A percentile compares a stretch with the other conserved stretches of the same genome.
Evolutionary conservation across 2,797 vertebrate genomes (phyloP).

Genomic region (Rhabdophis nuchalis): DNA sequence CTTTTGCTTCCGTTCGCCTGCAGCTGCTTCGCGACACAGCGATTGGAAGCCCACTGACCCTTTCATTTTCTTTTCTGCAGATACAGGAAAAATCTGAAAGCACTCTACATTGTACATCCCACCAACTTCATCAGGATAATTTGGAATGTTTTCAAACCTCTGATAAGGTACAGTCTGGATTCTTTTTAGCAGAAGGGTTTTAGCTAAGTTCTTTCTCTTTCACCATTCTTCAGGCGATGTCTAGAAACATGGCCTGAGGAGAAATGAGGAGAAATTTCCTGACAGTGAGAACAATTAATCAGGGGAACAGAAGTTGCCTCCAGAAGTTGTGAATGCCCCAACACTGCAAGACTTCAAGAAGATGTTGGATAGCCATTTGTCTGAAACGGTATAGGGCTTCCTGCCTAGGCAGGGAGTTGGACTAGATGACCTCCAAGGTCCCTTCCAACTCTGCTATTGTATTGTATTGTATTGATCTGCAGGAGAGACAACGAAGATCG

Average conservation of each 20-base stretch:
- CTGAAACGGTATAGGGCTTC: no score
- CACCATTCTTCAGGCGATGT: not conserved
- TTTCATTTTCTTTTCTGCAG: conserved; percentile 62
- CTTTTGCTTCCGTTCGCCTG: conserved; percentile 27
- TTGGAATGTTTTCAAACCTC: conserved; percentile 85
- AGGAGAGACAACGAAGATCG: no score
- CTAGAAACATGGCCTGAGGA: not conserved
- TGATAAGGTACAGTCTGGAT: conserved; percentile 77
- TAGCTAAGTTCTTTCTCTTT: conserved; percentile 15
- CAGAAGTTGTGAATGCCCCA: no score
- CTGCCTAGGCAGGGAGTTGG: no score
- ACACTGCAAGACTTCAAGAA: no score
- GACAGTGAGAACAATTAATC: no score
- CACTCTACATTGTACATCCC: conserved; percentile 83
- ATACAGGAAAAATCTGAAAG: conserved; percentile 89
- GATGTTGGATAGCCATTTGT: no score
- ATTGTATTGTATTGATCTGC: no score
- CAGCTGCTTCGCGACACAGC: conserved; percentile 13
- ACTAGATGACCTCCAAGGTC: no score
- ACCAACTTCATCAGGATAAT: conserved; percentile 83
- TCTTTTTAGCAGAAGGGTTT: conserved; percentile 13
- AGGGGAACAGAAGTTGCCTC: no score
- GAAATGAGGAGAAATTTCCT: no score
- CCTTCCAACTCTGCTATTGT: no score
- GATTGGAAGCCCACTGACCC: conserved; percentile 34